These are phyloP conservation scores for Brachyopa scutellaris DNA, from an alignment of 2,888 invertebrate genomes.

Conservation along the genomic window DNA sequence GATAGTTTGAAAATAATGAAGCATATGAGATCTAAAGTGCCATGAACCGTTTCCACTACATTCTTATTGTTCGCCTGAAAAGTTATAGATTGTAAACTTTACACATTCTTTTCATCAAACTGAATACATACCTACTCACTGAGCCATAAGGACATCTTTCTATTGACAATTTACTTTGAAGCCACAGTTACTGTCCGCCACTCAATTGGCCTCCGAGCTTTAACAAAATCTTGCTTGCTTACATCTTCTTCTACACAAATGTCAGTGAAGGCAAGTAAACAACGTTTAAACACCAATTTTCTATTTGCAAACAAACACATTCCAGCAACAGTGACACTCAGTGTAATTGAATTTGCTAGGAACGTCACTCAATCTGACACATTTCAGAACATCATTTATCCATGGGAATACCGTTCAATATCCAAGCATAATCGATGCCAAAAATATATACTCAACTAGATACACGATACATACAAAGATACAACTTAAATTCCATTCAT, in stretches of 20 bases:
- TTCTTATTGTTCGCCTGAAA: too few relatives aligned
- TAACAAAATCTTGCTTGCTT: neutral
- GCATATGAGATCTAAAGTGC: too few relatives aligned
- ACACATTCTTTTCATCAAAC: too few relatives aligned
- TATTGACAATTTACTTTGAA: neutral
- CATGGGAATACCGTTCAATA: conserved; percentile 26
- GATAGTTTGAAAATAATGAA: too few relatives aligned
- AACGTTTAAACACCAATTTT: conserved; percentile 41
- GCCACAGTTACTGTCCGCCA: conserved; percentile 1
- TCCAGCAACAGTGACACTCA: conserved; percentile 37
- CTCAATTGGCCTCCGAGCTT: neutral
- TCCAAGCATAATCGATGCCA: conserved; percentile 63
- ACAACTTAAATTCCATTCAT: conserved; percentile 67
- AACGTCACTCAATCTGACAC: conserved; percentile 56
- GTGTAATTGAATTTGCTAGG: conserved; percentile 60
- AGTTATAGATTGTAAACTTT: too few relatives aligned
- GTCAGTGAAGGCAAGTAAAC: conserved; percentile 22
- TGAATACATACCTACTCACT: too few relatives aligned
- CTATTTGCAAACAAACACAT: conserved; percentile 34
- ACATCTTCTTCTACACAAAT: conserved; percentile 5
- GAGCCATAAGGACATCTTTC: neutral
- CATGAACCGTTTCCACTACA: too few relatives aligned
- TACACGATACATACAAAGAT: conserved; percentile 35
- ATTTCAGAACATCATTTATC: conserved; percentile 40
- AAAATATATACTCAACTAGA: conserved; percentile 57